phyloP scores from a whole-genome alignment of 2,113 vertebrate genomes.

The Zingel zingel region DNA sequence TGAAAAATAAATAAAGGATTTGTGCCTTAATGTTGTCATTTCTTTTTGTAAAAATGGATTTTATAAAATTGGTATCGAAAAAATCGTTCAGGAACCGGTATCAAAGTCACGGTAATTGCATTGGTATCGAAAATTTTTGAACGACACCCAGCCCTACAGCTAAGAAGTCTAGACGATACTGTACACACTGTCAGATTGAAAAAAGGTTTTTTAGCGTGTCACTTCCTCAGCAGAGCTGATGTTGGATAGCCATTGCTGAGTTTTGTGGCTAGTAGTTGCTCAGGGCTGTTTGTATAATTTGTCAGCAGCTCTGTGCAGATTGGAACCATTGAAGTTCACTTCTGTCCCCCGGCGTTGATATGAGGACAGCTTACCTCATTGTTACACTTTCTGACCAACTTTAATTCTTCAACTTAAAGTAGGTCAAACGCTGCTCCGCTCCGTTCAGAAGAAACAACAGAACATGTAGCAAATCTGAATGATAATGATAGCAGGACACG shows the following conservation, averaged over 20 bases:
- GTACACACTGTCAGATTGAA: neutral
- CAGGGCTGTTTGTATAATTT: constrained; percentile 38
- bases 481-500: neutral
- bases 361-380: constrained; percentile 42
- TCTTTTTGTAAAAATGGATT: too few species aligned
- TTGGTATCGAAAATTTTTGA: too few species aligned
- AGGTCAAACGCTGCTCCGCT: constrained; percentile 36
- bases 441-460: neutral
- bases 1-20: too few species aligned
- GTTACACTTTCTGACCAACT: constrained; percentile 52
- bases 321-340: constrained; percentile 41
- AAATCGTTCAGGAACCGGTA: too few species aligned
- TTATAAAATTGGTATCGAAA: too few species aligned
- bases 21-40: too few species aligned
- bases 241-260: constrained; percentile 24
- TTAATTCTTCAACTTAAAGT: constrained; percentile 51
- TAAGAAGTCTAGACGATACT: neutral
- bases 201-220: neutral
- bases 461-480: neutral
- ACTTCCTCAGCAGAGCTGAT: constrained; percentile 13
- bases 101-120: too few species aligned
- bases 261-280: neutral
- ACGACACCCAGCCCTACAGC: too few species aligned
- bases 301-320: constrained; percentile 56
- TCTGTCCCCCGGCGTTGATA: constrained; percentile 36